These are phyloP conservation scores for Phrynocephalus versicolor DNA, from an alignment of 2,113 vertebrate species.

Conservation along the genomic window DNA sequence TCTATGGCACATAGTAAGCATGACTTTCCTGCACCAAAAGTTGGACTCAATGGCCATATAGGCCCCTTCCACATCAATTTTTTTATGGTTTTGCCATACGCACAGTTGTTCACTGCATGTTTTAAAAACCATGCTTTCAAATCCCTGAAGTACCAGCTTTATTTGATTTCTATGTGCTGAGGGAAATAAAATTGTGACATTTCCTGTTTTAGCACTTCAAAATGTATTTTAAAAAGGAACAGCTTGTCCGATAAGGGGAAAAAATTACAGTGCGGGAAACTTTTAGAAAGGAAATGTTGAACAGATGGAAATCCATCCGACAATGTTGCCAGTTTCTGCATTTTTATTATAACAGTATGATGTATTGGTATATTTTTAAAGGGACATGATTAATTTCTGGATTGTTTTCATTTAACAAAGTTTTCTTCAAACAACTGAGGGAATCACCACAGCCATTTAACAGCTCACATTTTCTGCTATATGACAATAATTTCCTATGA, in stretches of 20 bases:
- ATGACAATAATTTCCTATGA: not conserved
- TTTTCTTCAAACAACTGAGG: conserved; percentile 1
- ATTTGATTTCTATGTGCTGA: not conserved
- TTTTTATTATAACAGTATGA: conserved; percentile 52
- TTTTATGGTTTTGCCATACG: no score
- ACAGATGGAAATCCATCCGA: conserved; percentile 65
- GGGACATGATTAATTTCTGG: conserved; percentile 23
- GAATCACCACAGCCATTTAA: not conserved
- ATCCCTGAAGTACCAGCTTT: not conserved
- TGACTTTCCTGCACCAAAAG: no score
- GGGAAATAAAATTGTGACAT: conserved; percentile 38
- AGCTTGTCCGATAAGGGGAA: conserved; percentile 59
- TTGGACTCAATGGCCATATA: no score
- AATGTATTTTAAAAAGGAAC: conserved; percentile 25
- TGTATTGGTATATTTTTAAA: conserved; percentile 30
- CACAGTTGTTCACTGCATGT: not conserved
- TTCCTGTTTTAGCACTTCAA: conserved; percentile 50
- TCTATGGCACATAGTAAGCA: not conserved
- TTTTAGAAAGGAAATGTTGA: conserved; percentile 60
- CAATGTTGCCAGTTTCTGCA: conserved; percentile 48
- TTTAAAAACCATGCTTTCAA: not conserved
- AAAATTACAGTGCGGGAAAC: conserved; percentile 53
- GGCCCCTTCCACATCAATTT: no score
- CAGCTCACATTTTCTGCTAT: not conserved
- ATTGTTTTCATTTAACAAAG: conserved; percentile 1